Conservation (phyloP, 2,888 invertebrate species). For the Rhopalosiphum nymphaeae region DNA sequence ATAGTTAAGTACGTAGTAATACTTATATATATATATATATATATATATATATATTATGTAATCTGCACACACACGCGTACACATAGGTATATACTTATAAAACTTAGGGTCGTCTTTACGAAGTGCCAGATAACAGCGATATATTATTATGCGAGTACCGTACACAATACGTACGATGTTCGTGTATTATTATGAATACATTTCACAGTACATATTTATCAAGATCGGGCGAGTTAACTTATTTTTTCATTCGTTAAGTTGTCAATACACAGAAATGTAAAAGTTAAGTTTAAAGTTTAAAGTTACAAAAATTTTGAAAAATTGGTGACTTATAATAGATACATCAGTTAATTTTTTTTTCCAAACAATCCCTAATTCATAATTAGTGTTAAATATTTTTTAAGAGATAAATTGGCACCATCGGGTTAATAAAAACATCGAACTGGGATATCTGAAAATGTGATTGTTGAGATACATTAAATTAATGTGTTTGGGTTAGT, state of each 20-base stretch:
- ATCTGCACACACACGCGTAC: not conserved
- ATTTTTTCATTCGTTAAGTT: not conserved
- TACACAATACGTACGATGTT: not conserved
- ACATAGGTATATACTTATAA: not conserved
- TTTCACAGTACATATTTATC: not conserved
- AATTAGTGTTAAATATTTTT: too few species aligned
- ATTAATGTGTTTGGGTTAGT: too few species aligned
- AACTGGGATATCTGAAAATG: too few species aligned
- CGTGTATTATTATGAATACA: not conserved
- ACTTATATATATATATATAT: not conserved
- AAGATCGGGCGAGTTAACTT: not conserved
- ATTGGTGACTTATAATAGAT: not conserved
- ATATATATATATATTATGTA: not conserved
- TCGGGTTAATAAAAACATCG: too few species aligned
- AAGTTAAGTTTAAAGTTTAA: too few species aligned
- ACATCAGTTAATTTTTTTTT: not conserved
- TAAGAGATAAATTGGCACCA: too few species aligned
- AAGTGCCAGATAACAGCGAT: not conserved
- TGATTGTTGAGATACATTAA: too few species aligned
- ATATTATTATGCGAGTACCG: not conserved
- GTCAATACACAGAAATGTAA: not conserved
- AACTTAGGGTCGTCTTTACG: not conserved
- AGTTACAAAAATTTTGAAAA: not conserved
- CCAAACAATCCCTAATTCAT: not conserved
- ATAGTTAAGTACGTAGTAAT: not conserved